These are phyloP conservation scores for Pogonophryne albipinna DNA, from an alignment of 2,797 vertebrate species.

Conservation along the genomic window DNA sequence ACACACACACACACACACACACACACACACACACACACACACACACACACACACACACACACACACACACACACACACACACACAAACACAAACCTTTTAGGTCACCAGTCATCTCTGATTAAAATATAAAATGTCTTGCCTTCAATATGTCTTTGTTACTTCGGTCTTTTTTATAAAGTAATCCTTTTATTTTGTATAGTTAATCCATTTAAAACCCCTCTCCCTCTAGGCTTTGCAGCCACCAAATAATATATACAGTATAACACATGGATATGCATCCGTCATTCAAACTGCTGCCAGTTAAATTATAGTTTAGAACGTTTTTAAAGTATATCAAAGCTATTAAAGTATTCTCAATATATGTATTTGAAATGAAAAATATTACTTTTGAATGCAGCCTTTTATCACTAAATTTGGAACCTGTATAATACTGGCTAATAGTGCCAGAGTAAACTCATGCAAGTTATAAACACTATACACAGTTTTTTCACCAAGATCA, in stretches of 20 bases:
- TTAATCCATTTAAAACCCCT: not conserved
- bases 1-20: not conserved
- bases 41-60: not conserved
- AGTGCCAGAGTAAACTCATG: slow-evolving; percentile 7
- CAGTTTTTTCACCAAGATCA: not conserved
- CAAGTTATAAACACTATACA: not conserved
- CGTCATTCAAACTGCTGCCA: not conserved
- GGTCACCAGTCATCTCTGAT: slow-evolving; percentile 7
- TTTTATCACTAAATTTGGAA: not conserved
- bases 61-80: not conserved
- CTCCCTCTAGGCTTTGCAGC: not conserved
- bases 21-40: not conserved
- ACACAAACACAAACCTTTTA: not conserved
- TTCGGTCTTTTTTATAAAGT: not conserved
- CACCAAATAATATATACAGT: not conserved
- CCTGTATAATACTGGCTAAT: not conserved
- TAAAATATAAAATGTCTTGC: not conserved
- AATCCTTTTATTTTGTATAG: not conserved
- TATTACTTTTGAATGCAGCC: not conserved
- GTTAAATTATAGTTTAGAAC: not conserved
- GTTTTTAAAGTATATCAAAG: too few relatives aligned
- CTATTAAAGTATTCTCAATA: not conserved
- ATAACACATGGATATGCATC: not conserved
- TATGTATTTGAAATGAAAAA: not conserved
- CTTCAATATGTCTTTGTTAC: not conserved